Base-by-base conservation (phyloP, 2,797 vertebrate species). In the Poecilia velifera region DNA sequence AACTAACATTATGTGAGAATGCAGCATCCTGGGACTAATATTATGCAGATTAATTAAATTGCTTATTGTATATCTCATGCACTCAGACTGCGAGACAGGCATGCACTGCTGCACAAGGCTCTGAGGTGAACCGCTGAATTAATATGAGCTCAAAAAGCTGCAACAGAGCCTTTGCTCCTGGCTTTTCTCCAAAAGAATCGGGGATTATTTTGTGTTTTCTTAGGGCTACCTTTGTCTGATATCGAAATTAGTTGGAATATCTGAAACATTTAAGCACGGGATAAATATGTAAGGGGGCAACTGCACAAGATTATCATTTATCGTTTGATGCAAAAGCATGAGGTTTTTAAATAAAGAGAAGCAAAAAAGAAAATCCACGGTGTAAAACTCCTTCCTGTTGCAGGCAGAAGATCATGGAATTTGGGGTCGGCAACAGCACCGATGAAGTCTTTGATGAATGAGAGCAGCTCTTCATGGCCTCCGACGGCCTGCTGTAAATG, bases 381-480 rank as follows among this genome's bases (percentile, higher is more conserved):
- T 43, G 39, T 70, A 62, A 62, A 62, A 62, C 59, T 62, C 6
- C 14, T 62, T 68, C 22, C 9, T 41, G 64, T 12, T 22, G 22
- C 20, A 43, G 39, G 39, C 39, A n/a, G 36, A 79, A 80, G 74
- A 78, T 84, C 82, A 13, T 72, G 64, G 64, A 59, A 45, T 64
- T 34, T 68, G 80, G 76, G 31, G 28, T 72, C 34, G n/a, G 59
- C 77, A 28, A 64, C 79, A 49, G 70, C 49, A n/a, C 76, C 22
- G 73, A 74, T n/a, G 41, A 36, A 83, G 77, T 62, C 76, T 84
- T 82, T 89, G 76, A 87, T 79, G 84, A 76, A 73, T 51, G 73
- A 53, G 59, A 79, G 83, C 72, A 41, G 75, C 77, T 76, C 72
- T 41, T 77, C 41, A 18, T 0, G 71, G 4, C 76, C 74, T 83